Percentiles rank a stretch among this genome's conserved stretches.
Evolutionary conservation across 2,113 vertebrate species (phyloP).

Genomic region (Mixornis gularis): DNA sequence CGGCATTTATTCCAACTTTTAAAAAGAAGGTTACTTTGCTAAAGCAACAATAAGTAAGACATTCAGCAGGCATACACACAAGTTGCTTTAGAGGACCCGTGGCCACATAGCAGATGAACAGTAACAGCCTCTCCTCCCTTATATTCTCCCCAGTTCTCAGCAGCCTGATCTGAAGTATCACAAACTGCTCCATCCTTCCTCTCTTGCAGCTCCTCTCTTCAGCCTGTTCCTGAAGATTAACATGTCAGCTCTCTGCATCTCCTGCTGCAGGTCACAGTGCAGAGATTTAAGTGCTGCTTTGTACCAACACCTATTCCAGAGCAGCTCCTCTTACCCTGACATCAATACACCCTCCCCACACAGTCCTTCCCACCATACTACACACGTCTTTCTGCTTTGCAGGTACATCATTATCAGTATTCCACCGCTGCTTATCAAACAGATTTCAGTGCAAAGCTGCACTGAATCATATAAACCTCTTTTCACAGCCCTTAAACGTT

Average conservation of each 20-base stretch:
- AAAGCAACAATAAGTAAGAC: neutral
- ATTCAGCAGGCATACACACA: neutral
- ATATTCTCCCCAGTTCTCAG: neutral
- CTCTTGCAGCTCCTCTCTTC: neutral
- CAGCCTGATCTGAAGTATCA: neutral
- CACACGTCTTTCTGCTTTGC: neutral
- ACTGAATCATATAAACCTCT: neutral
- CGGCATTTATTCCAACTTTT: neutral
- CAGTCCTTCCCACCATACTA: too few relatives aligned
- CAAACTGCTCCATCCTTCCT: neutral
- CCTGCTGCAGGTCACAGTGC: neutral
- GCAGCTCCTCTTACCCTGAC: neutral
- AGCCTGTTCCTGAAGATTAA: neutral
- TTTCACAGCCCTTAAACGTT: neutral
- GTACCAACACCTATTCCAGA: neutral
- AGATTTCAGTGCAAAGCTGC: neutral
- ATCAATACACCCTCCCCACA: neutral
- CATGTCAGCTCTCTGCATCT: neutral
- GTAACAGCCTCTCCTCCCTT: neutral
- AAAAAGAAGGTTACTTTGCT: conserved; percentile 1
- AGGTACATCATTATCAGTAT: neutral
- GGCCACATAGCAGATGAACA: neutral
- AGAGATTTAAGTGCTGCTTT: neutral
- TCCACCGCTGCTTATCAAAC: neutral
- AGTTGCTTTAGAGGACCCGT: neutral